These are phyloP conservation scores for Oryzias dopingdopingensis DNA, from an alignment of 2,797 vertebrate species.

Conservation along the genomic window DNA sequence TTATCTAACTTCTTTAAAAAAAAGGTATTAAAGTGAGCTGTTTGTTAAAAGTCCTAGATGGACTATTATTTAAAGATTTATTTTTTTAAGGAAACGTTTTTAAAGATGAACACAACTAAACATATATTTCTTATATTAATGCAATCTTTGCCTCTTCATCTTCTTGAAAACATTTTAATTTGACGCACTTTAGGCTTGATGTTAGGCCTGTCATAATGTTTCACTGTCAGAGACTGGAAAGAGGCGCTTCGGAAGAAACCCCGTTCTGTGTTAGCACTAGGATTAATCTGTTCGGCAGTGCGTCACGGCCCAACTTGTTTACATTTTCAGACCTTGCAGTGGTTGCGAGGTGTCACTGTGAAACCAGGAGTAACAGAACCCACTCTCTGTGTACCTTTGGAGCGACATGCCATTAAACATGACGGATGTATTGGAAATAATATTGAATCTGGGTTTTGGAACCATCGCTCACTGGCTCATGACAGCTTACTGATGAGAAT, in stretches of 20 bases:
- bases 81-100: no score
- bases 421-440: slow-evolving; percentile 63
- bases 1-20: no score
- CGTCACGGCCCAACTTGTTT: slow-evolving; percentile 18
- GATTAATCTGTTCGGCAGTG: slow-evolving; percentile 5
- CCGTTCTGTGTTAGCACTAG: neutral
- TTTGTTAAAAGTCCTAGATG: no score
- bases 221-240: neutral
- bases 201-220: no score
- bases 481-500: slow-evolving; percentile 74
- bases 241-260: neutral
- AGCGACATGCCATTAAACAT: slow-evolving; percentile 51
- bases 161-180: no score
- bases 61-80: no score
- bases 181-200: no score
- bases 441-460: slow-evolving; percentile 55
- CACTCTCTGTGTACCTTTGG: slow-evolving; percentile 38
- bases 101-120: no score
- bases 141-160: no score
- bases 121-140: no score
- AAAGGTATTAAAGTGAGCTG: no score
- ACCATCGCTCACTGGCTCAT: slow-evolving; percentile 57
- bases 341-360: slow-evolving; percentile 28
- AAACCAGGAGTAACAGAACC: slow-evolving; percentile 40
- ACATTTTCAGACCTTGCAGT: slow-evolving; percentile 19